phyloP scores from a whole-genome alignment of 1,140 invertebrate species.

The Macrobrachium rosenbergii region DNA sequence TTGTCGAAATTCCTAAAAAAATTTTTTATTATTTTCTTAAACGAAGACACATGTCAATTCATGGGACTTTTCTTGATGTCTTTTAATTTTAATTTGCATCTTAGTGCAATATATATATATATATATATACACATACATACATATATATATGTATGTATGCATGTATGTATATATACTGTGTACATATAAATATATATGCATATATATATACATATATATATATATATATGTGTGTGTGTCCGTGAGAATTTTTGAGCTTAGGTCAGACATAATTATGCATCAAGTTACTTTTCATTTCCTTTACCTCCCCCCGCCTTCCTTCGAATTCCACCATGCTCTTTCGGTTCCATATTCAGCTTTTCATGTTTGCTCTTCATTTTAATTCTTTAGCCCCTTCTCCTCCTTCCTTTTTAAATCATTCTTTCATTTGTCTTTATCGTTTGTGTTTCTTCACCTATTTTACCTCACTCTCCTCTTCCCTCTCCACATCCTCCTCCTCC shows the following conservation, averaged over 20 bases:
- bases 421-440: too few relatives aligned
- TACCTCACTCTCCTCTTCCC: too few relatives aligned
- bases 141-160: background rate
- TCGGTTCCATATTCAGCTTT: background rate
- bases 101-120: background rate
- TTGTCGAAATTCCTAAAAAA: too few relatives aligned
- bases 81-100: background rate
- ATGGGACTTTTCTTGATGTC: background rate
- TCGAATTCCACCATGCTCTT: background rate
- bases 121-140: background rate
- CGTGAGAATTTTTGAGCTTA: background rate
- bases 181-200: background rate
- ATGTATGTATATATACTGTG: background rate
- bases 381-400: too few relatives aligned
- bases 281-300: background rate
- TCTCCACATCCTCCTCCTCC: background rate
- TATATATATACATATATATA: conserved; percentile 25
- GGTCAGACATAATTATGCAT: background rate
- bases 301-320: too few relatives aligned
- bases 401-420: background rate
- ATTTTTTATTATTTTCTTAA: too few relatives aligned
- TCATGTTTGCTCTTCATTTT: background rate
- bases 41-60: too few relatives aligned
- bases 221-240: background rate
- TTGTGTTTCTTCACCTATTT: background rate